Evolutionary conservation across 2,888 invertebrate species (phyloP), one percentile per base, ranked within the genome.

Genomic region (Caenorhabditis sinica): DNA sequence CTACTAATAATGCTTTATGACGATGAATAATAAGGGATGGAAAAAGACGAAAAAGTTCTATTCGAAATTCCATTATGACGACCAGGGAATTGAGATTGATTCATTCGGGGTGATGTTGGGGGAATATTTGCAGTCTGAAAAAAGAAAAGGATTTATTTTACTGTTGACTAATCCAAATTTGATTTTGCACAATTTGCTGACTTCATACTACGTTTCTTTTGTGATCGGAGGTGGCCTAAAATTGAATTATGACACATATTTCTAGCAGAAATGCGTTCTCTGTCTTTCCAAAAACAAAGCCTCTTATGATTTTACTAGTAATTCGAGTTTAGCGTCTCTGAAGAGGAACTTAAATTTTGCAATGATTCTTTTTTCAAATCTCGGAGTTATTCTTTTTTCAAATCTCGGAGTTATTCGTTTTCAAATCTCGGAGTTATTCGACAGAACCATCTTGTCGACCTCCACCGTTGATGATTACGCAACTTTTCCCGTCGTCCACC

Each of bases 21-120:
- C 23, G 30, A 43, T 56, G 23, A 53, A 33, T 33, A 36, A 28
- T 40, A 43, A 49, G 36, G 43, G 65, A 33, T 53, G 33, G 20
- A 20, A 43, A 36, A 1, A 49, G 45, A 60, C 49, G 6, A 43
- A 68, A 69, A 51, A 43, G 58, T 28, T 77, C 49, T 28, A 49
- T 40, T 69, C 36, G 60, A 36, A 51, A 71, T 53, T 53, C 69
- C 49, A 77, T 77, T 77, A 69, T 77, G 77, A 71, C 77, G 77
- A 53, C 20, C 56, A 65, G 28, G 43, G 36, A 6, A 75, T 66
- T 40, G 75, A 75, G 75, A 75, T 66, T 66, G 43, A 75, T 51
- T 45, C 60, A 58, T 76, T 56, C 43, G 15, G 28, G 15, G 36
- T 6, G 43, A 23, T 25, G 25, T 40, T 25, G 33, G 65, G 51